Evolutionary conservation across 2,113 vertebrate species (phyloP).

Genomic region (Campylomormyrus numenius): DNA sequence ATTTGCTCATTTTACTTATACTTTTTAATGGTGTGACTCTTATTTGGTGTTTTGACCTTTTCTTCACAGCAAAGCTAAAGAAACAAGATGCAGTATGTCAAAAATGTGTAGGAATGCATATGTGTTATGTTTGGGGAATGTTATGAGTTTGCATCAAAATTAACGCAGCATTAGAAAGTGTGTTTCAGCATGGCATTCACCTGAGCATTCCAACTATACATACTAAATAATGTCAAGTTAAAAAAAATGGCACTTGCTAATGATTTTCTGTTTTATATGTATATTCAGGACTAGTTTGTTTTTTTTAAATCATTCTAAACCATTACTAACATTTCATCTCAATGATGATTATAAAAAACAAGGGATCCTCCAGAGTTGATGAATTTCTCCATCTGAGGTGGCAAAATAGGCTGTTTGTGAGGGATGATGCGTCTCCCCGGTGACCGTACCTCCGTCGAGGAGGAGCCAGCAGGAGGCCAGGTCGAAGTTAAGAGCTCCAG

Average conservation of each 20-base stretch:
- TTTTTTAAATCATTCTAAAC: background rate
- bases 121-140: conserved; percentile 21
- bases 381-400: background rate
- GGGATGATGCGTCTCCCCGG: conserved; percentile 36
- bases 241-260: background rate
- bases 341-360: background rate
- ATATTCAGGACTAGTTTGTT: background rate
- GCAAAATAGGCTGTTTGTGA: conserved; percentile 35
- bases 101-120: conserved; percentile 42
- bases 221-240: background rate
- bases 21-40: conserved; percentile 27
- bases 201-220: background rate
- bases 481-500: conserved; percentile 33
- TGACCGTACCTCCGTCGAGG: conserved; percentile 22
- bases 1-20: conserved; percentile 48
- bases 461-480: conserved; percentile 12
- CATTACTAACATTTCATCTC: background rate
- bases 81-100: conserved; percentile 42
- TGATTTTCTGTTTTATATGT: background rate
- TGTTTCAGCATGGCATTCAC: background rate
- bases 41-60: conserved; percentile 39
- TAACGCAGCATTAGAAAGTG: background rate
- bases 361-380: background rate
- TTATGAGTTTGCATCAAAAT: conserved; percentile 11
- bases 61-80: conserved; percentile 48